phyloP scores from a whole-genome alignment of 2,888 invertebrate species.

The Epirrhoe alternata region DNA sequence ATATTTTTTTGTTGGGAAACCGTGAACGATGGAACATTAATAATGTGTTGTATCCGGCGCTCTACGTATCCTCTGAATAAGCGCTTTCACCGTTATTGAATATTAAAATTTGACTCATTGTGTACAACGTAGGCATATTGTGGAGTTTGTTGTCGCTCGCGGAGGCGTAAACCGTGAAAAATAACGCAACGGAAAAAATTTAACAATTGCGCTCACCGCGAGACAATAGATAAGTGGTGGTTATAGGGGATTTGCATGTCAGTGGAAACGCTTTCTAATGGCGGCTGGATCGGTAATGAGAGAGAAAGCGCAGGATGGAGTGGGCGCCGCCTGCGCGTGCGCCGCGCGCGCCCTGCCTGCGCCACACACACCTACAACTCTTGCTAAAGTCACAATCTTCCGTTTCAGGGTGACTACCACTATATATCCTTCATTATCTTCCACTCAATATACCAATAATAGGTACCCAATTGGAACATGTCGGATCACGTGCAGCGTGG shows the following conservation, averaged over 20 bases:
- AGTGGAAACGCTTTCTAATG: constrained; percentile 77
- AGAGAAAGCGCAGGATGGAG: constrained; percentile 69
- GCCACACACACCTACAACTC: background rate
- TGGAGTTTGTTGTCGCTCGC: constrained; percentile 22
- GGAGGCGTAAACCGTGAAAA: constrained; percentile 30
- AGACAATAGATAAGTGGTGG: constrained; percentile 55
- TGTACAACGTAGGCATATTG: constrained; percentile 25
- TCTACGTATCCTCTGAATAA: constrained; percentile 25
- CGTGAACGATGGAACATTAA: constrained; percentile 9
- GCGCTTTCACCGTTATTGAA: constrained; percentile 40
- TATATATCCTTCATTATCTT: background rate
- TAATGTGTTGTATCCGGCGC: constrained; percentile 25
- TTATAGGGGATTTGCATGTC: constrained; percentile 68
- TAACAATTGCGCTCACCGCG: constrained; percentile 54
- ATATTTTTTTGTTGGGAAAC: constrained; percentile 21
- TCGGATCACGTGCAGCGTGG: constrained; percentile 22
- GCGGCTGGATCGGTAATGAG: constrained; percentile 57
- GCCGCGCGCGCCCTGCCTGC: constrained; percentile 25
- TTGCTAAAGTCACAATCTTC: background rate
- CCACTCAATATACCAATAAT: background rate
- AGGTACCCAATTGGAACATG: background rate
- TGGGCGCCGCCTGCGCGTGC: constrained; percentile 41
- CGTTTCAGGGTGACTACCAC: background rate
- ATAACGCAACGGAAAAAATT: constrained; percentile 49
- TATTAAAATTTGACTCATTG: constrained; percentile 35